These are phyloP conservation scores for Archegozetes longisetosus DNA, from an alignment of 1,140 invertebrate species.

Conservation along the genomic window DNA sequence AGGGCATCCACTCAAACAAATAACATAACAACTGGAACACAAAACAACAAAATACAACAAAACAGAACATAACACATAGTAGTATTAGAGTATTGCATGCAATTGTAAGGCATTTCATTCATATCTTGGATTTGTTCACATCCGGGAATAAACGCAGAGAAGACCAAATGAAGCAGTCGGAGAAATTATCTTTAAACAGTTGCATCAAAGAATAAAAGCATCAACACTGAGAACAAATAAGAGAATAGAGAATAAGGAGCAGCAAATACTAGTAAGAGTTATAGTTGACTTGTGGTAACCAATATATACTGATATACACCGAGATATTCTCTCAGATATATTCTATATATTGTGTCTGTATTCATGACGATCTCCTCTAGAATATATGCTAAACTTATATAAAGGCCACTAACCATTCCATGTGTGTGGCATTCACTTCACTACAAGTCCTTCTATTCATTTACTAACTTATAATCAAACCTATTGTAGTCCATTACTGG, in stretches of 20 bases:
- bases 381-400: neutral
- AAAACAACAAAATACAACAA: neutral
- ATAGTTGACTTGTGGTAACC: neutral
- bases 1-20: neutral
- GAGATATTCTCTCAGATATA: neutral
- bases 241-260: neutral
- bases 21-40: neutral
- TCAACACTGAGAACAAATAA: neutral
- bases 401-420: neutral
- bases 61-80: neutral
- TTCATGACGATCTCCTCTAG: neutral
- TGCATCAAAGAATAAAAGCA: neutral
- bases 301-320: neutral
- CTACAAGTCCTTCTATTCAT: neutral
- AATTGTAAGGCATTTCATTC: neutral
- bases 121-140: neutral
- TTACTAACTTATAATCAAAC: neutral
- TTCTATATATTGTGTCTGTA: neutral
- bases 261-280: neutral
- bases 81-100: neutral
- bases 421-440: neutral
- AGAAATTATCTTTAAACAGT: neutral
- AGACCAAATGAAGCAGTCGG: neutral
- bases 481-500: no score
- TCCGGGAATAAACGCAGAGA: neutral